Percentiles rank a stretch among this genome's conserved stretches.
phyloP scores from a whole-genome alignment of 2,888 invertebrate genomes.

The Exephanes ischioxanthus region DNA sequence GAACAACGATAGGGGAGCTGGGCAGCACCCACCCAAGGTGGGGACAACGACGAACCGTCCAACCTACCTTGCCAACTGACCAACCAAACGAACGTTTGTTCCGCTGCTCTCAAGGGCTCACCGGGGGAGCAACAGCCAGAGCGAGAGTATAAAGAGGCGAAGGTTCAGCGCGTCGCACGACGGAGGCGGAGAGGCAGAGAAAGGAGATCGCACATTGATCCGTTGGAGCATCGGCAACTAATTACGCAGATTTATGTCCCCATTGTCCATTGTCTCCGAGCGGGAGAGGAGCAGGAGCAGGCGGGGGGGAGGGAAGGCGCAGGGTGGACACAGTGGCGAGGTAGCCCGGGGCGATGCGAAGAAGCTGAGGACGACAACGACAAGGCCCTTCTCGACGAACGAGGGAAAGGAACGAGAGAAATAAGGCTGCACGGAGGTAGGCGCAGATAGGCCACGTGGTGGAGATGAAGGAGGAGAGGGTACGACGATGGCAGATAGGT shows the following conservation, averaged over 20 bases:
- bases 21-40: conserved; percentile 72
- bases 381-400: conserved; percentile 64
- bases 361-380: conserved; percentile 65
- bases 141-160: conserved; percentile 55
- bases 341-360: conserved; percentile 57
- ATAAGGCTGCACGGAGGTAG: conserved; percentile 58
- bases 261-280: conserved; percentile 94
- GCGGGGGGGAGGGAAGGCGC: conserved; percentile 69
- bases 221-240: conserved; percentile 90
- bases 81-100: conserved; percentile 84
- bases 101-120: conserved; percentile 71
- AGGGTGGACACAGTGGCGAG: conserved; percentile 44
- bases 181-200: conserved; percentile 70
- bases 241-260: conserved; percentile 97
- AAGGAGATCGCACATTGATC: conserved; percentile 85
- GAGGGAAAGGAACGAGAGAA: conserved; percentile 62
- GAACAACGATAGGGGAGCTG: conserved; percentile 46
- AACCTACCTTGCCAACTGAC: conserved; percentile 81
- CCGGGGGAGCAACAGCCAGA: conserved; percentile 56
- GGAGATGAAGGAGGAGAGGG: conserved; percentile 47
- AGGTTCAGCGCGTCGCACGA: conserved; percentile 61
- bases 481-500: conserved; percentile 71
- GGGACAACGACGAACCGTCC: conserved; percentile 81
- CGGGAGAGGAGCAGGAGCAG: conserved; percentile 85
- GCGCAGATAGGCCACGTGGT: conserved; percentile 57